Conservation (phyloP, 2,888 invertebrate genomes). For the Epirrita christyi region DNA sequence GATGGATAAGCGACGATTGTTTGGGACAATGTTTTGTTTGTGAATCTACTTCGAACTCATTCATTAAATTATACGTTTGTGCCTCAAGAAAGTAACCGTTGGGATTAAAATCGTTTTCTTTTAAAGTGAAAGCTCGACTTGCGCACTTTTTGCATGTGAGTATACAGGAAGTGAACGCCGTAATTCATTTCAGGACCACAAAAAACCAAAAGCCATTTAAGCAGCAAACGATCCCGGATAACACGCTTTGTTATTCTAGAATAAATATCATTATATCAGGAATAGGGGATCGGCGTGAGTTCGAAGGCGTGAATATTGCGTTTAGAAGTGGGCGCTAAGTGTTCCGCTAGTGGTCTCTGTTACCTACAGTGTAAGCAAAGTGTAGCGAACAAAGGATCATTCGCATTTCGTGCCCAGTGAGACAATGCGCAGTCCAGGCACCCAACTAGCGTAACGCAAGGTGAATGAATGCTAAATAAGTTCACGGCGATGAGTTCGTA, state of each 20-base stretch:
- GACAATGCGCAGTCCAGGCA: constrained; percentile 73
- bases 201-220: constrained; percentile 45
- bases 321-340: constrained; percentile 71
- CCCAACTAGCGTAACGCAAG: constrained; percentile 73
- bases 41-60: constrained; percentile 57
- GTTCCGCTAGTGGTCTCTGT: constrained; percentile 65
- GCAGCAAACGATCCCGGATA: constrained; percentile 59
- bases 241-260: constrained; percentile 60
- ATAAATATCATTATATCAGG: constrained; percentile 67
- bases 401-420: constrained; percentile 66
- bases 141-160: constrained; percentile 44
- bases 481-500: constrained; percentile 55
- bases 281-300: constrained; percentile 56
- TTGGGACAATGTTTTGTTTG: constrained; percentile 58
- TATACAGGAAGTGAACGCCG: constrained; percentile 45
- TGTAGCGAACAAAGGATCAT: constrained; percentile 79
- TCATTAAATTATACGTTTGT: constrained; percentile 74
- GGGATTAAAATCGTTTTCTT: constrained; percentile 66
- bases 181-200: constrained; percentile 30
- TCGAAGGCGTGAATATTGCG: constrained; percentile 62
- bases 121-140: constrained; percentile 65
- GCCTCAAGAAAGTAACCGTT: constrained; percentile 68
- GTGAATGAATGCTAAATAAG: constrained; percentile 78
- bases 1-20: constrained; percentile 57
- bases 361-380: constrained; percentile 72